Base-by-base conservation (phyloP, 2,797 vertebrate genomes). In the Neoniphon sammara region DNA sequence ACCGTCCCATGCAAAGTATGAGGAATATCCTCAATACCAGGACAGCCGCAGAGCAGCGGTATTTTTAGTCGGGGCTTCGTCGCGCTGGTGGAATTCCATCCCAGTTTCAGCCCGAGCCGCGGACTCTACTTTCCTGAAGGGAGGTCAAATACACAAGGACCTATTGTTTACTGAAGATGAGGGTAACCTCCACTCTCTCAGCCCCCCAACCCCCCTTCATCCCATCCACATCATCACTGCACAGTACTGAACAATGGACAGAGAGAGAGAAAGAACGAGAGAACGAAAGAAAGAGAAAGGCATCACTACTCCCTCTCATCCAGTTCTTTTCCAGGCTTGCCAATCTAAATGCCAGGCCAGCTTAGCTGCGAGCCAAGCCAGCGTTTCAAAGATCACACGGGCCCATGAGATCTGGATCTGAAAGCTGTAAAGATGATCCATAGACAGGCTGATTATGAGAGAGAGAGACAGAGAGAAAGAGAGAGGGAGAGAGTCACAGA, bases 121-220 rank as follows among this genome's bases (percentile, higher is more conserved):
- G 80, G 83, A 86, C 87, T 86, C 77, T 74, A 56, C 80, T 83
- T 71, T 70, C 81, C 83, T 83, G 60, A 73, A 88, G 81, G 83
- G 82, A 90, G 90, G 91, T 92, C 90, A 93, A 75, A 88, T 65
- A 89, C 86, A 94, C 90, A 94, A 93, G 89, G 92, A 88, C 69
- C 91, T 85, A 92, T 93, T 94, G 93, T 94, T 91, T 90, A 86
- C 75, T 66, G 80, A 89, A 88, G 92, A 92, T 87, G 85, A 92
- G 88, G 84, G 88, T 80, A 89, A 88, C 87, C 90, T 85, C 83
- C 76, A 81, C 85, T 81, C 86, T 23, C 47, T 10, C 70, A 66
- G 72, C 77, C 66, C 81, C 75, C 73, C 66, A 3, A 3, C 70
- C 67, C 77, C 63, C 67, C 79, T 78, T 66, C 76, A 25, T 82